Conservation (phyloP, 2,113 vertebrate species). For the Nettapus auritus region DNA sequence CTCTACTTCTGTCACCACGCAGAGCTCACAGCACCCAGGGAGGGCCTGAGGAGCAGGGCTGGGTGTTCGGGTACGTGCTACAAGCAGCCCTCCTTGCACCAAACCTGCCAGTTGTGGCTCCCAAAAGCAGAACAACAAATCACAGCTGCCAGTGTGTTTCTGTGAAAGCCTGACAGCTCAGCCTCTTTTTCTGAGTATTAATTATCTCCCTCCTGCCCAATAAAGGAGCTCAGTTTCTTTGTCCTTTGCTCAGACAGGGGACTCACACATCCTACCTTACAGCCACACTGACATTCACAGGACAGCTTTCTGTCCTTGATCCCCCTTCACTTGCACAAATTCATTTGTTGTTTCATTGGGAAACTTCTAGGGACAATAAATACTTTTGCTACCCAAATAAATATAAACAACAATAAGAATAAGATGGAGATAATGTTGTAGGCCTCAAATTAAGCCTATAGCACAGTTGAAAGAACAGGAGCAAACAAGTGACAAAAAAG, state of each 20-base stretch:
- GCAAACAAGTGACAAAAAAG: neutral
- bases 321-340: neutral
- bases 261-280: neutral
- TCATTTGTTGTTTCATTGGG: neutral
- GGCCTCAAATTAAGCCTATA: neutral
- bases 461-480: neutral
- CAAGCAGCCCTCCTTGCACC: neutral
- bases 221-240: neutral
- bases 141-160: neutral
- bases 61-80: fast-evolving
- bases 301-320: neutral
- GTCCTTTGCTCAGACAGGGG: neutral
- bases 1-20: neutral
- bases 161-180: conserved; percentile 11
- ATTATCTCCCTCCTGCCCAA: conserved; percentile 36
- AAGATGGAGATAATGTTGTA: neutral
- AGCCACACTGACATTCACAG: fast-evolving
- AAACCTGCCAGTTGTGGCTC: neutral
- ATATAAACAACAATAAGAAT: neutral
- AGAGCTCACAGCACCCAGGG: too few relatives aligned
- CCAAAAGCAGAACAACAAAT: neutral
- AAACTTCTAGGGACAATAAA: neutral
- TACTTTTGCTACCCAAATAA: neutral
- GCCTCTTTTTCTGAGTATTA: neutral
- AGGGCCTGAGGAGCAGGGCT: neutral